phyloP scores from a whole-genome alignment of 2,888 invertebrate species.

The Sminthurides aquaticus region DNA sequence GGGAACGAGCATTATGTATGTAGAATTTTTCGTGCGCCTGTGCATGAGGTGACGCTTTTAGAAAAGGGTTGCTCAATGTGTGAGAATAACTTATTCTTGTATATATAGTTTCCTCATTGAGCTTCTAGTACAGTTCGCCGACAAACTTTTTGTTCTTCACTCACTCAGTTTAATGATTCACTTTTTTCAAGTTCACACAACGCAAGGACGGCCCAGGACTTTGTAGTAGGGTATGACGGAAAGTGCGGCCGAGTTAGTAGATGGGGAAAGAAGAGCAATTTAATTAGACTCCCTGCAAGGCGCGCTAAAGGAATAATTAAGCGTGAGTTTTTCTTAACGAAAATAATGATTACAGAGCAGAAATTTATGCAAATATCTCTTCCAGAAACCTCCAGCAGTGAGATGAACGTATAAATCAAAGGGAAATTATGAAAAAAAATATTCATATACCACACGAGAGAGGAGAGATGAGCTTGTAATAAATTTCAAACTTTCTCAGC shows the following conservation, averaged over 20 bases:
- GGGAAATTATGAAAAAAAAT: slow-evolving; percentile 28
- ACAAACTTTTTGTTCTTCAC: background rate
- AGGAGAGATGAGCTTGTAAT: too few species aligned
- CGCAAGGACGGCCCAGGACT: too few species aligned
- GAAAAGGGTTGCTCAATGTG: too few species aligned
- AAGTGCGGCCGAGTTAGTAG: too few species aligned
- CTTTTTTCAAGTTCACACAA: background rate
- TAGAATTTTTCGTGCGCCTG: too few species aligned
- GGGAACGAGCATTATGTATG: too few species aligned
- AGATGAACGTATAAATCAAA: slow-evolving; percentile 43
- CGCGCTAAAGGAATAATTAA: slow-evolving; percentile 43
- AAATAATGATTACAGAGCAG: slow-evolving; percentile 43
- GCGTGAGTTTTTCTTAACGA: slow-evolving; percentile 30
- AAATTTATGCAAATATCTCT: slow-evolving; percentile 42
- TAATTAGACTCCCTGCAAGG: slow-evolving; percentile 43
- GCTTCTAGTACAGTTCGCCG: too few species aligned
- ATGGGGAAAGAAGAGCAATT: slow-evolving; percentile 31
- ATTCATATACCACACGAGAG: slow-evolving; percentile 38
- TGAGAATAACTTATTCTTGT: too few species aligned
- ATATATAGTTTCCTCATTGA: too few species aligned
- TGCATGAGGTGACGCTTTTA: too few species aligned
- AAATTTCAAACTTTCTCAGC: too few species aligned
- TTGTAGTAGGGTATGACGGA: too few species aligned
- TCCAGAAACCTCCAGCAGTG: slow-evolving; percentile 38
- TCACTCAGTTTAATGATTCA: background rate